These are phyloP conservation scores for Hippocampus barbouri DNA, from an alignment of 2,113 vertebrate species.

Conservation along the genomic window DNA sequence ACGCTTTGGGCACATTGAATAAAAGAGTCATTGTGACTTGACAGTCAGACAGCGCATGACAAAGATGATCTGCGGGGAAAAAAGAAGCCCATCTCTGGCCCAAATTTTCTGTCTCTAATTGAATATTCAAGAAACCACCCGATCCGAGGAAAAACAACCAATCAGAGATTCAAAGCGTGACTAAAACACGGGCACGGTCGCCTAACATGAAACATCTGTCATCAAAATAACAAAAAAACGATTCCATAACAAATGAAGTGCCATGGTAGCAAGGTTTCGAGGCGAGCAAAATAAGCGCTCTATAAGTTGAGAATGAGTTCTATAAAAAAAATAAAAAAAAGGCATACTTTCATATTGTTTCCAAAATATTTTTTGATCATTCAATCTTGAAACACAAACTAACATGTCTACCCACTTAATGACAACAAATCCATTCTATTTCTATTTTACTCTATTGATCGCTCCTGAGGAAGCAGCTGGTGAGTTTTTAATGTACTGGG, in stretches of 20 bases:
- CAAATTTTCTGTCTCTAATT: too few relatives aligned
- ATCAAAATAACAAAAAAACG: too few relatives aligned
- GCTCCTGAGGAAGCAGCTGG: not conserved
- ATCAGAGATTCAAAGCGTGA: too few relatives aligned
- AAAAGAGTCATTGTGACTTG: not conserved
- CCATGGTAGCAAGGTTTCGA: not conserved
- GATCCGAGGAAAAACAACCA: too few relatives aligned
- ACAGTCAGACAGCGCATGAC: not conserved
- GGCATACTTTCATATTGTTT: too few relatives aligned
- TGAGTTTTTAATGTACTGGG: not conserved
- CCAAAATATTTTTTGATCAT: not conserved
- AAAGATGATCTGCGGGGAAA: not conserved
- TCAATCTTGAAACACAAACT: not conserved
- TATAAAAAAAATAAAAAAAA: too few relatives aligned
- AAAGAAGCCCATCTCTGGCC: too few relatives aligned
- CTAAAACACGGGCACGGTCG: too few relatives aligned
- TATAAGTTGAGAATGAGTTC: not conserved
- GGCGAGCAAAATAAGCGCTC: not conserved
- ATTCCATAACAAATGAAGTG: too few relatives aligned
- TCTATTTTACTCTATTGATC: not conserved
- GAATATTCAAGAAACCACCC: not conserved
- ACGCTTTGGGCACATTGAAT: too few relatives aligned
- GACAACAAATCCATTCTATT: not conserved
- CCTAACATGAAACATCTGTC: too few relatives aligned
- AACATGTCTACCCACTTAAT: not conserved